Percentiles rank a stretch among this genome's conserved stretches.
Evolutionary conservation across 2,888 invertebrate genomes (phyloP).

Genomic region (Nomada hirtipes): DNA sequence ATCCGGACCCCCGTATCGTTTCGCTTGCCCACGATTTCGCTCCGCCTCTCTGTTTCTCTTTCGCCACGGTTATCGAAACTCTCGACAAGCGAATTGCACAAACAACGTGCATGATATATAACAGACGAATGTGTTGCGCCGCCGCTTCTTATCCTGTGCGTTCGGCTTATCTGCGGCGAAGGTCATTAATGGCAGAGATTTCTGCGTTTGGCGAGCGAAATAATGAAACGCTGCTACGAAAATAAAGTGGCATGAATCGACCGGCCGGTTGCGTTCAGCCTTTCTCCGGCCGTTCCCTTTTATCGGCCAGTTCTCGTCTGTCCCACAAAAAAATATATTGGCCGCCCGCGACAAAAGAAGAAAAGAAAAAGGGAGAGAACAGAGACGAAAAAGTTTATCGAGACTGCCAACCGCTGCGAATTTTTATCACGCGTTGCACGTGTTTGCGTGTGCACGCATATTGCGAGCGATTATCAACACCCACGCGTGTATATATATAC

Average conservation of each 20-base stretch:
- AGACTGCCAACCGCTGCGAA: conserved; percentile 38
- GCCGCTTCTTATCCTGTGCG: conserved; percentile 50
- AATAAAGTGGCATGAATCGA: conserved; percentile 21
- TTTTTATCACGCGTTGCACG: conserved; percentile 47
- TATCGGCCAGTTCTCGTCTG: neutral
- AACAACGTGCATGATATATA: conserved; percentile 60
- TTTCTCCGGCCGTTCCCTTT: neutral
- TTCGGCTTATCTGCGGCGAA: conserved; percentile 54
- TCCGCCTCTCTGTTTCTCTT: conserved; percentile 9
- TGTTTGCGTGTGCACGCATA: conserved; percentile 31
- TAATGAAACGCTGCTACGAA: conserved; percentile 13
- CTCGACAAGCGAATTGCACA: conserved; percentile 64
- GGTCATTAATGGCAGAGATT: conserved; percentile 60
- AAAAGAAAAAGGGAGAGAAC: neutral
- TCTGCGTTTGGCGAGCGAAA: conserved; percentile 35
- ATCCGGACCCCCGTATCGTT: conserved; percentile 37
- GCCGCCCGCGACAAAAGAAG: neutral
- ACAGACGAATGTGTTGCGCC: conserved; percentile 41
- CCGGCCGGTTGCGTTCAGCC: too few relatives aligned
- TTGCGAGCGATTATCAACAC: conserved; percentile 38
- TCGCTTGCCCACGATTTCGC: conserved; percentile 14
- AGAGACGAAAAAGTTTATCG: conserved; percentile 32
- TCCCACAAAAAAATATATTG: neutral
- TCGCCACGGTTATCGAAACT: conserved; percentile 57
- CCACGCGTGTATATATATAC: conserved; percentile 16